Conservation (phyloP, 2,888 invertebrate genomes). For the Branchellion lobata region DNA sequence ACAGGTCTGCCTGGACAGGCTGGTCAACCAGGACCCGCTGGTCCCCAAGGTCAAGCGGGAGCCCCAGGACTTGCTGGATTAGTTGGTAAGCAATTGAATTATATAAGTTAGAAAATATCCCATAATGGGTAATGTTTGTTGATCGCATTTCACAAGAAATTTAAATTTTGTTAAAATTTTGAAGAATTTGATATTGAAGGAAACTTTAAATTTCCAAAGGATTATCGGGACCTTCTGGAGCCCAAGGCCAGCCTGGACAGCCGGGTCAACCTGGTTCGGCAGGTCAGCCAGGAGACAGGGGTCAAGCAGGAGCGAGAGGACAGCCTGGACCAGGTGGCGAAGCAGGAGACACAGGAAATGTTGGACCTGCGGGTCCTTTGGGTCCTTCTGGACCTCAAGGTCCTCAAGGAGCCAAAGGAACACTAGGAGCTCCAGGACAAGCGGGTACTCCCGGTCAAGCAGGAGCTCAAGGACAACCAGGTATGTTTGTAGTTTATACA, state of each 20-base stretch:
- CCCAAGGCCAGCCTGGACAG: conserved; percentile 44
- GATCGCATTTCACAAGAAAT: no score
- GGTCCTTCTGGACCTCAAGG: conserved; percentile 16
- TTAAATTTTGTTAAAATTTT: not conserved
- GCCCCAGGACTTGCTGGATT: conserved; percentile 48
- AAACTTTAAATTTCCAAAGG: conserved; percentile 23
- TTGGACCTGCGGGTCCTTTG: conserved; percentile 42
- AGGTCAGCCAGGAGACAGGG: conserved; percentile 40
- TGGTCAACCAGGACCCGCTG: conserved; percentile 46
- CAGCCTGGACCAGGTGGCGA: conserved; percentile 35
- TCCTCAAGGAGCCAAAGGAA: conserved; percentile 44
- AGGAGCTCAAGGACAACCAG: conserved; percentile 47
- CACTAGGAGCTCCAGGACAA: conserved; percentile 47
- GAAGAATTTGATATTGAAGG: not conserved
- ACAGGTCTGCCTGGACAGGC: conserved; percentile 41
- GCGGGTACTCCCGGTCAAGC: conserved; percentile 26
- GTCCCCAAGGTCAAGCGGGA: conserved; percentile 42
- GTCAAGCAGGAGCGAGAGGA: conserved; percentile 44
- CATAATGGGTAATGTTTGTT: no score
- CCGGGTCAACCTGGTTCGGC: conserved; percentile 45
- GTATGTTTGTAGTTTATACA: not conserved
- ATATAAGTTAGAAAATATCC: no score
- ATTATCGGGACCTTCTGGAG: conserved; percentile 37
- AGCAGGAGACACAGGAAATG: conserved; percentile 35
- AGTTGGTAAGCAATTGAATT: conserved; percentile 21